phyloP scores from a whole-genome alignment of 2,113 vertebrate species.

The Nerophis lumbriciformis region DNA sequence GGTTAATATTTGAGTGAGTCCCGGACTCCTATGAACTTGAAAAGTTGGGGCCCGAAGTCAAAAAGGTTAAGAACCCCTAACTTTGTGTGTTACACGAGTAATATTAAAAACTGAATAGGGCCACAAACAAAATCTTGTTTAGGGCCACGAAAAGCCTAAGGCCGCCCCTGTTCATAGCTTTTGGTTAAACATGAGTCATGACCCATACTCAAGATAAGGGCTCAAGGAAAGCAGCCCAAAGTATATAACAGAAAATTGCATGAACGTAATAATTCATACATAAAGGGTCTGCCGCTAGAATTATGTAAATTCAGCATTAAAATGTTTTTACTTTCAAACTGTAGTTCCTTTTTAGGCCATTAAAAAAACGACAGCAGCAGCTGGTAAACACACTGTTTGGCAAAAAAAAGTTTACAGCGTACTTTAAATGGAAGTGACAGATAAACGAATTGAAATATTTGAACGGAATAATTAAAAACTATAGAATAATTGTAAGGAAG shows the following conservation, averaged over 20 bases:
- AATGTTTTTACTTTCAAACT: not conserved
- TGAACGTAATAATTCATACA: not conserved
- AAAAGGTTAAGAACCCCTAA: too few species aligned
- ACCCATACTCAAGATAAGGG: not conserved
- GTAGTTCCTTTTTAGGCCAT: too few species aligned
- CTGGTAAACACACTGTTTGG: not conserved
- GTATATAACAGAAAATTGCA: conserved; percentile 10
- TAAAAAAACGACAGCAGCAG: not conserved
- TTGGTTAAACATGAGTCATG: not conserved
- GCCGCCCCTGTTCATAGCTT: too few species aligned
- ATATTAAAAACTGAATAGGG: too few species aligned
- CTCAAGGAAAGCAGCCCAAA: conserved; percentile 34
- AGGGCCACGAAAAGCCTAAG: too few species aligned
- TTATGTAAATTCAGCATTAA: not conserved
- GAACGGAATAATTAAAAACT: fast-evolving
- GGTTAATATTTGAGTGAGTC: too few species aligned
- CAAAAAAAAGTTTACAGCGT: not conserved
- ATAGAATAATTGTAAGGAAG: fast-evolving
- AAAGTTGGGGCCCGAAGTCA: too few species aligned
- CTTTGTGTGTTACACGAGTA: too few species aligned
- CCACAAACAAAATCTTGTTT: too few species aligned
- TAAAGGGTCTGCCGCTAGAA: not conserved
- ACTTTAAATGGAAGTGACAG: not conserved
- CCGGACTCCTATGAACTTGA: too few species aligned
- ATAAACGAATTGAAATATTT: not conserved